These are phyloP conservation scores for Halcyon leucocephala DNA, from an alignment of 2,797 vertebrate genomes.

Conservation along the genomic window DNA sequence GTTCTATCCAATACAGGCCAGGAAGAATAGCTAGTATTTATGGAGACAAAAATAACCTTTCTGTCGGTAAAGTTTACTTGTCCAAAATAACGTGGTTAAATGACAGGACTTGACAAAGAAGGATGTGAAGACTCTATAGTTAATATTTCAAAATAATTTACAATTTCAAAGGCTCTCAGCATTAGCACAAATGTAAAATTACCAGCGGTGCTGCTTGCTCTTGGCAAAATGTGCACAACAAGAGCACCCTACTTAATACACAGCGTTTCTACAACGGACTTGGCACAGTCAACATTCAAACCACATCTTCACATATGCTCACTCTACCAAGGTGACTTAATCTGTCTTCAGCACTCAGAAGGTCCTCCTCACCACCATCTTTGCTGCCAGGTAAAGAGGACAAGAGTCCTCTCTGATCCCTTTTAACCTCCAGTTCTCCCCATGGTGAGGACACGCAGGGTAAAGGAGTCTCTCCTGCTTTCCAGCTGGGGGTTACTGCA, in stretches of 20 bases:
- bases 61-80: not conserved
- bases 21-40: not conserved
- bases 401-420: not conserved
- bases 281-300: not conserved
- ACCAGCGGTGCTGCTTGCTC: not conserved
- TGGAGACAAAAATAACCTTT: not conserved
- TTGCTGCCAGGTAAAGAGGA: not conserved
- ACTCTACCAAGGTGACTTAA: not conserved
- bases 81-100: not conserved
- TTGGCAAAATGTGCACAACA: not conserved
- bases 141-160: not conserved
- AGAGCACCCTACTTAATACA: not conserved
- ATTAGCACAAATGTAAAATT: not conserved
- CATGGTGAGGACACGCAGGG: not conserved
- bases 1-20: not conserved
- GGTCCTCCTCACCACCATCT: no score
- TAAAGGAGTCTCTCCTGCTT: not conserved
- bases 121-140: not conserved
- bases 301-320: not conserved
- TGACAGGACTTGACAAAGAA: not conserved
- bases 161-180: not conserved
- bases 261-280: not conserved
- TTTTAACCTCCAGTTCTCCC: not conserved
- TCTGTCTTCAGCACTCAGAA: not conserved
- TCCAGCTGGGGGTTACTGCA: not conserved